Evolutionary conservation across 2,797 vertebrate genomes (phyloP).

Genomic region (Eulemur rubriventer): DNA sequence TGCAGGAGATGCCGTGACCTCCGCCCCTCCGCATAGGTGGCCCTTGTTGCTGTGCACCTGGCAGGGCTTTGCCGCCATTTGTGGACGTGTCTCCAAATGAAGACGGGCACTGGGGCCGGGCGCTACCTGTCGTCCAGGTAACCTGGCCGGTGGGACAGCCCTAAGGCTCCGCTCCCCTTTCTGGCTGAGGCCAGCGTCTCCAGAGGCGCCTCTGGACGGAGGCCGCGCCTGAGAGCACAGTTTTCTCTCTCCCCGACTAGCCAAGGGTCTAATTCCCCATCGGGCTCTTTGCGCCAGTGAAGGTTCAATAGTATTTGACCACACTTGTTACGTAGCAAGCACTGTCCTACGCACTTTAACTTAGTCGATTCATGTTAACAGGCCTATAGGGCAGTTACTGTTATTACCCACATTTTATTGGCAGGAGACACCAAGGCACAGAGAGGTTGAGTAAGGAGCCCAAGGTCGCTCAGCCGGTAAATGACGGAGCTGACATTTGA

Average conservation of each 20-base stretch:
- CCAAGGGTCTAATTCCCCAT: not conserved
- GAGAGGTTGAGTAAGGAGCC: not conserved
- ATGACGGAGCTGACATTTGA: not conserved
- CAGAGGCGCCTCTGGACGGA: not conserved
- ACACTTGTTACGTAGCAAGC: not conserved
- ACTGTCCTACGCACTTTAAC: not conserved
- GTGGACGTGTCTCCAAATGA: rapidly evolving
- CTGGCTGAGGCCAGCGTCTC: not conserved
- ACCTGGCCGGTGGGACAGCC: too few relatives aligned
- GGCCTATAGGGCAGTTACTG: too few relatives aligned
- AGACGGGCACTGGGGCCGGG: rapidly evolving
- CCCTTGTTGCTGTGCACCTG: too few relatives aligned
- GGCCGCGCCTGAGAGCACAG: not conserved
- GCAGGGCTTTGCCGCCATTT: not conserved
- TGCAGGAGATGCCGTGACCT: not conserved
- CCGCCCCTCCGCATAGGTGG: not conserved
- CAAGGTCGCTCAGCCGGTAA: not conserved
- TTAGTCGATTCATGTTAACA: not conserved
- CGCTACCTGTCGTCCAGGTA: not conserved
- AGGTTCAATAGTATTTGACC: not conserved
- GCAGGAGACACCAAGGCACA: not conserved
- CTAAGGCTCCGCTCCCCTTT: too few relatives aligned
- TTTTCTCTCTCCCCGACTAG: not conserved
- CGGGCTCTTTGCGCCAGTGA: not conserved
- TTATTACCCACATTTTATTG: not conserved